Conservation (phyloP, 2,797 vertebrate species). For the Muraenolepis orangiensis region DNA sequence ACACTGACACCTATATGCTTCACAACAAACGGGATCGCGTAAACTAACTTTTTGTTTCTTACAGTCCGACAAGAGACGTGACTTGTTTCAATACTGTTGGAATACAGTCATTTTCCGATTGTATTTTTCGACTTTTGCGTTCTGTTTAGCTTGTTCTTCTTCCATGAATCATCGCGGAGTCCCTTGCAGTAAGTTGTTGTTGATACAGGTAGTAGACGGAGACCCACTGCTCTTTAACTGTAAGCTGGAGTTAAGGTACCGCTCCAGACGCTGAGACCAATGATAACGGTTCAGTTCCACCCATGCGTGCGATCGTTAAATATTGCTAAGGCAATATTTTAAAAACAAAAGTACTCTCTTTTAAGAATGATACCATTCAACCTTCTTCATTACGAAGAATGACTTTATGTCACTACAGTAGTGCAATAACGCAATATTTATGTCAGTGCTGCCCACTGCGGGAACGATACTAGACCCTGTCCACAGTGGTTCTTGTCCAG, state of each 20-base stretch:
- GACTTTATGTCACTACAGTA: neutral
- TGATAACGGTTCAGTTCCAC: neutral
- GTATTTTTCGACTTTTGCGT: neutral
- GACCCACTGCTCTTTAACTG: neutral
- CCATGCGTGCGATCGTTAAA: neutral
- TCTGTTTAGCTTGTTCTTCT: neutral
- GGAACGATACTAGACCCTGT: neutral
- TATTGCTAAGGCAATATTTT: neutral
- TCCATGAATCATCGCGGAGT: neutral
- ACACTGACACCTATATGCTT: neutral
- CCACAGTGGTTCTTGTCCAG: conserved; percentile 11
- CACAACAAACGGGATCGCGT: neutral
- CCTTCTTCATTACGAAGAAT: neutral
- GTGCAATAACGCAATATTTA: neutral
- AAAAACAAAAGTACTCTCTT: neutral
- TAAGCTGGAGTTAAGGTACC: neutral
- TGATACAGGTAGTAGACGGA: neutral
- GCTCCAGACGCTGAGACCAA: neutral
- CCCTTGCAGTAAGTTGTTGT: neutral
- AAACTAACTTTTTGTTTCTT: neutral
- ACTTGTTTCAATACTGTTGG: neutral
- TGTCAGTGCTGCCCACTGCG: neutral
- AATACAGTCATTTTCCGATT: neutral
- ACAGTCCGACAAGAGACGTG: neutral
- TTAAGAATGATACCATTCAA: neutral